Evolutionary conservation across 2,113 vertebrate species (phyloP).

Genomic region (Hippocampus abdominalis): DNA sequence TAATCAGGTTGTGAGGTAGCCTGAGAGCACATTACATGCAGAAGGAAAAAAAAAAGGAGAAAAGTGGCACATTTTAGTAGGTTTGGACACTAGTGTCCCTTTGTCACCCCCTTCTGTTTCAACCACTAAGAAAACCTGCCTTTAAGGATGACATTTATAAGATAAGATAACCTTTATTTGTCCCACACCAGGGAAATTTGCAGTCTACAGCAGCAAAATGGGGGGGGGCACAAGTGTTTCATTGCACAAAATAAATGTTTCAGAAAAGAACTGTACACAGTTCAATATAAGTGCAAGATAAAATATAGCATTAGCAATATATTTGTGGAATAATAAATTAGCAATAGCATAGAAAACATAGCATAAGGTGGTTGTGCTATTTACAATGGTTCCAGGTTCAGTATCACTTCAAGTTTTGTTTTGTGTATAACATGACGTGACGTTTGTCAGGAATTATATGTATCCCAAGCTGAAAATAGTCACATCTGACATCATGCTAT

Average conservation of each 20-base stretch:
- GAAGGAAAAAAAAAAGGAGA: background rate
- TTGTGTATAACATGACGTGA: background rate
- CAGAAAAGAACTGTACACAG: too few relatives aligned
- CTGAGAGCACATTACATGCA: conserved; percentile 12
- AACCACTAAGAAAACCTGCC: background rate
- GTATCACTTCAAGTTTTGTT: background rate
- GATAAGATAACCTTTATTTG: too few relatives aligned
- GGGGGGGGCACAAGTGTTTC: too few relatives aligned
- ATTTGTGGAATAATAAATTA: too few relatives aligned
- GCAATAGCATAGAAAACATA: too few relatives aligned
- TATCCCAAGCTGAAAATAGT: background rate
- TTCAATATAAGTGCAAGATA: too few relatives aligned
- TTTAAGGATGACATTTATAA: background rate
- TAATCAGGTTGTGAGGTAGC: conserved; percentile 34
- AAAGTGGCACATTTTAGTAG: background rate
- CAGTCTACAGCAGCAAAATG: too few relatives aligned
- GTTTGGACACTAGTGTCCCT: background rate
- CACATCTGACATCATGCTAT: background rate
- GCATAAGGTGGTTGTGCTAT: too few relatives aligned
- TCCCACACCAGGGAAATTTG: too few relatives aligned
- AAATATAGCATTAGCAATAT: too few relatives aligned
- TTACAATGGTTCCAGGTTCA: background rate
- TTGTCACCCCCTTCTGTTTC: background rate
- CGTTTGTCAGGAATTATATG: background rate
- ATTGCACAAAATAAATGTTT: too few relatives aligned